Evolutionary conservation across 37 sponge, comb jelly and placozoan genomes (phyloP), one percentile per base, ranked within the genome.

Genomic region (Cliona cf. orientalis): DNA sequence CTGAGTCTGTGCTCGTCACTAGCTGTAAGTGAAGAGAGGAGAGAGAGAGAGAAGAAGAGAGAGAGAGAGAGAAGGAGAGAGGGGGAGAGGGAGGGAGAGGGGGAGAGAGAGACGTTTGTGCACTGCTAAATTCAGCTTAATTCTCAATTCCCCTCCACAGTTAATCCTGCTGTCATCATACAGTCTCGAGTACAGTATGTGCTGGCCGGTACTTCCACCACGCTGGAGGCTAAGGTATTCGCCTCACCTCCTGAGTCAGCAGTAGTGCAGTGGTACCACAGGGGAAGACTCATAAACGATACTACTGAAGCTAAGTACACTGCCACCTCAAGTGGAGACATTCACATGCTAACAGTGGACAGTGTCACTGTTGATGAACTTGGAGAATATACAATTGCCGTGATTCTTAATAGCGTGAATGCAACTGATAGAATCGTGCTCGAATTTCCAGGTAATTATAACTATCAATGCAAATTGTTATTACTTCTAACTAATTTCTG

Each of bases 111-210:
- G n/a, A n/a, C n/a, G n/a, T n/a, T n/a, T n/a, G n/a, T n/a, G n/a
- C n/a, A n/a, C n/a, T n/a, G n/a, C n/a, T n/a, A n/a, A n/a, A n/a
- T n/a, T n/a, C n/a, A n/a, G n/a, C n/a, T n/a, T n/a, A n/a, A n/a
- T n/a, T n/a, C n/a, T n/a, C n/a, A n/a, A n/a, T n/a, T n/a, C n/a
- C n/a, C n/a, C n/a, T n/a, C n/a, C n/a, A n/a, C n/a, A 76, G 77
- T 45, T 76, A 45, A 42, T 33, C 61, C 64, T 45, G 77, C 61
- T 37, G 42, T 76, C 39, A 64, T 57, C 60, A 62, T 76, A 9
- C 3, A 62, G 1, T 29, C 32, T 2, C 17, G 12, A 26, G 34
- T 62, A 12, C 22, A 14, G 21, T 62, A 42, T n/a, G 42, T 40
- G 19, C 35, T 40, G 14, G 35, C 31, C 3, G 77, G 77, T 22